phyloP scores from a whole-genome alignment of 2,888 invertebrate species.

The Scaeva pyrastri region DNA sequence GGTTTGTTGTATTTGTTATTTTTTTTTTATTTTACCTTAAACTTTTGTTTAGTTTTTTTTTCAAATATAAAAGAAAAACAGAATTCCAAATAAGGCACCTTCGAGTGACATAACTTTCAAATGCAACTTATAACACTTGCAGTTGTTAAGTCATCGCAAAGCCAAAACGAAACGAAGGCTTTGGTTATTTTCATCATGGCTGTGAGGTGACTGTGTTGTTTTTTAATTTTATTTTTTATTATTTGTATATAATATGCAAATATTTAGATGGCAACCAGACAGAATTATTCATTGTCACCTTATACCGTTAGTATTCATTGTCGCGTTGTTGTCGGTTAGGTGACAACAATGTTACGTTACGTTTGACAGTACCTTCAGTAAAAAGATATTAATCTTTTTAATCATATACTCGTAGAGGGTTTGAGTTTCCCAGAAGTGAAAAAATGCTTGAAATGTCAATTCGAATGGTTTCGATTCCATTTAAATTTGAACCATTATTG shows the following conservation, averaged over 20 bases:
- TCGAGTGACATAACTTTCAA: constrained; percentile 64
- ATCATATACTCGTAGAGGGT: background rate
- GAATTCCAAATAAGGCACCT: constrained; percentile 58
- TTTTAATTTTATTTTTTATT: background rate
- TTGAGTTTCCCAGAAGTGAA: constrained; percentile 1
- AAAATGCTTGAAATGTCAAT: constrained; percentile 19
- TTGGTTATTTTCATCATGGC: background rate
- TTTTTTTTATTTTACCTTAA: constrained; percentile 8
- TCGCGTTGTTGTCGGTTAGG: constrained; percentile 2
- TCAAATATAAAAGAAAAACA: constrained; percentile 27
- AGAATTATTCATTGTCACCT: constrained; percentile 56
- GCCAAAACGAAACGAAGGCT: background rate
- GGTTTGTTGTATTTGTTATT: constrained; percentile 11
- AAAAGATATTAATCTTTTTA: constrained; percentile 51
- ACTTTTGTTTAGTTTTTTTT: background rate
- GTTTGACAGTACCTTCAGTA: constrained; percentile 32
- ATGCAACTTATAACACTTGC: constrained; percentile 44
- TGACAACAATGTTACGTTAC: background rate
- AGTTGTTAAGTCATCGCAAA: constrained; percentile 57
- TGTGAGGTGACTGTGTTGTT: background rate
- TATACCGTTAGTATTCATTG: constrained; percentile 17
- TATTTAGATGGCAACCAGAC: constrained; percentile 29
- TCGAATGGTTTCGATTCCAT: background rate
- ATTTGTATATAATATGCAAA: constrained; percentile 57
- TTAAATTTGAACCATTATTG: constrained; percentile 4